Base-by-base conservation (phyloP, 2,888 invertebrate genomes). In the Rhagonycha lutea region DNA sequence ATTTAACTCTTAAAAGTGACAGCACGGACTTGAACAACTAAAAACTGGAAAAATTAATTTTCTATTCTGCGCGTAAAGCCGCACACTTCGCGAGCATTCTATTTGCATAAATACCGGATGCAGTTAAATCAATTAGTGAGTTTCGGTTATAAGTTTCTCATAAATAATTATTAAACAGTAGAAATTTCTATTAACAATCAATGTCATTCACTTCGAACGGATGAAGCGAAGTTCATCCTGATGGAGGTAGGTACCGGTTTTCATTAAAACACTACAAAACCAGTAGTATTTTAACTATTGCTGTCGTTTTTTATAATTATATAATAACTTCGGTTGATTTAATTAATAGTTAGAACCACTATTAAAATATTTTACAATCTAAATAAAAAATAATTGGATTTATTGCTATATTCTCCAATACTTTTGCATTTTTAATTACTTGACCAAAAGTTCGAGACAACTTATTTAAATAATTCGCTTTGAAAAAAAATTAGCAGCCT, bases 121-220 rank as follows among this genome's bases (percentile, higher is more conserved):
- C 26, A 65, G 24, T 26, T 65, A 65, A 24, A 11, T 62, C 14
- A 62, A 62, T 14, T 63, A 24, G 24, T 11, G 12, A n/a, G 63
- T 63, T 63, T 24, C 63, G 24, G 23, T 65, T 65, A 65, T n/a
- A 47, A 47, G n/a, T 26, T n/a, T 24, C 63, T 65, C n/a, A 65
- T n/a, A 14, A 65, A 24, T 65, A 65, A 65, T 65, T 24, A 12
- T n/a, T 74, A 74, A 74, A 75, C 73, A 70, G 61, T 73, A 73
- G 73, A 75, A 78, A 75, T 71, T 70, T 73, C 47, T 73, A 72
- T 61, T 28, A 73, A 73, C 69, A 78, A 78, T 75, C 75, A 78
- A 69, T 78, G 77, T 75, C 75, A 75, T 77, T 77, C 74, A 72
- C 70, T 61, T 74, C 14, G 62, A 61, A 70, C 65, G 62, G 28